These are phyloP conservation scores for Scophthalmus maximus DNA, from an alignment of 2,113 vertebrate genomes.

Conservation along the genomic window DNA sequence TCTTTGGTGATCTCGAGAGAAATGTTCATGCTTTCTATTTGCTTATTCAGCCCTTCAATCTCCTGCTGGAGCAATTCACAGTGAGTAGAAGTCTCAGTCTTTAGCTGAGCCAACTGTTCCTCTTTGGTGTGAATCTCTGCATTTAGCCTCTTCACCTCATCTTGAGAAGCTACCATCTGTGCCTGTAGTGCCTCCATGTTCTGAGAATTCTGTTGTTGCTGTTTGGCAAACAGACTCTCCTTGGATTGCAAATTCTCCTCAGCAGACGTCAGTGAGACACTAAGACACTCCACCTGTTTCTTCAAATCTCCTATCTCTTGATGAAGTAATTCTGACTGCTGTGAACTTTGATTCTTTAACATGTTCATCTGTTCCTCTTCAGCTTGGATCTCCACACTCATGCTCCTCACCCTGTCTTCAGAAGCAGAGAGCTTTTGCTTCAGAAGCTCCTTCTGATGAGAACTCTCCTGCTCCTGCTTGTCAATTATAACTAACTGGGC, in stretches of 20 bases:
- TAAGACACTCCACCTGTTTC: conserved; percentile 74
- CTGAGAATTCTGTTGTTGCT: conserved; percentile 27
- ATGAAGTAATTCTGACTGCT: conserved; percentile 24
- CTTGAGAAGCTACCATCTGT: conserved; percentile 40
- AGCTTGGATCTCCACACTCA: conserved; percentile 42
- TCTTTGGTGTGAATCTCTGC: conserved; percentile 48
- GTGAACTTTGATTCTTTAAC: conserved; percentile 34
- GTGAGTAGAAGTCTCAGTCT: conserved; percentile 25
- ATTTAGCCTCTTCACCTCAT: conserved; percentile 52
- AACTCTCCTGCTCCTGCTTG: conserved; percentile 43
- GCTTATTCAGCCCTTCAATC: conserved; percentile 38
- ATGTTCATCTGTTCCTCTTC: conserved; percentile 48
- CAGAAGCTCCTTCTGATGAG: conserved; percentile 67
- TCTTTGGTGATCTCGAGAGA: conserved; percentile 19
- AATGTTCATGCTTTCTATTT: conserved; percentile 64
- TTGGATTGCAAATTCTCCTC: conserved; percentile 71
- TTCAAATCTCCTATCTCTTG: conserved; percentile 75
- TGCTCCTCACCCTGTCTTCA: conserved; percentile 31
- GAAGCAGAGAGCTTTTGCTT: conserved; percentile 42
- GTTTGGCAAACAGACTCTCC: conserved; percentile 38
- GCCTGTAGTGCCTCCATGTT: conserved; percentile 18
- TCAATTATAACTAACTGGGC: conserved; percentile 16
- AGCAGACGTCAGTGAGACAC: conserved; percentile 68
- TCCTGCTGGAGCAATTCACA: conserved; percentile 36
- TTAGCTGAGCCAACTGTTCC: conserved; percentile 28